Percentiles rank a stretch among this genome's conserved stretches.
Evolutionary conservation across 2,113 vertebrate genomes (phyloP).

Genomic region (Strix uralensis): DNA sequence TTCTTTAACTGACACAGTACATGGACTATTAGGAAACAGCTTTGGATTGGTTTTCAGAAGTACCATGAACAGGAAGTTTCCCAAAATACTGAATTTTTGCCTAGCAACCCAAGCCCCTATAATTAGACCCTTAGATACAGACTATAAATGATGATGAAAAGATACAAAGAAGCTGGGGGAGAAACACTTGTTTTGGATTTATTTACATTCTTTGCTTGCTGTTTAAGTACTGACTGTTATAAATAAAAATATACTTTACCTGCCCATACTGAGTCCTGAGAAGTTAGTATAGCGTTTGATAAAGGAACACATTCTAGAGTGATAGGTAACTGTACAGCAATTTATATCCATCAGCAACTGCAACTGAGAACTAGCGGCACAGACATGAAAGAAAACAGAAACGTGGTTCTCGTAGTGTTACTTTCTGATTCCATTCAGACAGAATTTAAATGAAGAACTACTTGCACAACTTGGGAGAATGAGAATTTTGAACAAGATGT

Average conservation of each 20-base stretch:
- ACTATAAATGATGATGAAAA: neutral
- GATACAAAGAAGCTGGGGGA: neutral
- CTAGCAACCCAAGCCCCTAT: constrained; percentile 47
- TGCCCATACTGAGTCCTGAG: neutral
- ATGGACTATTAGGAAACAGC: neutral
- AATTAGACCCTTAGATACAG: constrained; percentile 7
- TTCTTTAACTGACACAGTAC: neutral
- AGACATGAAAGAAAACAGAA: neutral
- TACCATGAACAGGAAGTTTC: constrained; percentile 25
- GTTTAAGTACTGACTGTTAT: neutral
- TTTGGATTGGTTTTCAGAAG: neutral
- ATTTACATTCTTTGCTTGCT: neutral
- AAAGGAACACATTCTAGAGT: neutral
- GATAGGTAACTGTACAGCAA: neutral
- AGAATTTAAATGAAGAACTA: neutral
- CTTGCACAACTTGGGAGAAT: neutral
- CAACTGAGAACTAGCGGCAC: neutral
- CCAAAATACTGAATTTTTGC: constrained; percentile 49
- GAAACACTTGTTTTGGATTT: neutral
- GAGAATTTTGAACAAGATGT: neutral
- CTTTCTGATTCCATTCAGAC: neutral
- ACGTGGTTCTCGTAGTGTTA: accelerated
- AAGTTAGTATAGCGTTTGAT: neutral
- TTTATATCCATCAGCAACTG: neutral
- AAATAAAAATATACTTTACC: neutral